Evolutionary conservation across 2,797 vertebrate species (phyloP).

Genomic region (Acipenser oxyrinchus): DNA sequence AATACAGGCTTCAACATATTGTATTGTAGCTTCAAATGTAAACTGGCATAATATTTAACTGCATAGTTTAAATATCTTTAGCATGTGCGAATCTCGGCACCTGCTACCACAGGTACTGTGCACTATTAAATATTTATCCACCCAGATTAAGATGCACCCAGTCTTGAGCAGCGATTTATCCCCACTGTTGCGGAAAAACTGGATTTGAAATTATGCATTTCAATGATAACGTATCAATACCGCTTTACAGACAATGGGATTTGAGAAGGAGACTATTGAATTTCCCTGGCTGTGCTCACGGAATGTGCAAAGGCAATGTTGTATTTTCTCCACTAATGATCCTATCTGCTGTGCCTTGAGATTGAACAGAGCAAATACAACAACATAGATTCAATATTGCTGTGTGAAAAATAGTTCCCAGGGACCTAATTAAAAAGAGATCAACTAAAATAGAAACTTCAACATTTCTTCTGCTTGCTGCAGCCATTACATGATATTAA

Average conservation of each 20-base stretch:
- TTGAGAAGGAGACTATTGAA: neutral
- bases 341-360: conserved; percentile 3
- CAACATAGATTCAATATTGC: conserved; percentile 4
- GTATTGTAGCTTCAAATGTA: too few species aligned
- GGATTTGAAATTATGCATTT: neutral
- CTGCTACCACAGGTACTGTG: too few species aligned
- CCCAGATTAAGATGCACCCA: too few species aligned
- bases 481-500: neutral
- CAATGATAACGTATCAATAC: neutral
- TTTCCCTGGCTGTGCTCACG: neutral
- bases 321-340: conserved; percentile 7
- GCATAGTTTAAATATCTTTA: too few species aligned
- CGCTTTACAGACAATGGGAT: neutral
- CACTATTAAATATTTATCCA: too few species aligned
- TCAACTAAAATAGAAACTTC: neutral
- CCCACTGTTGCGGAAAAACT: neutral
- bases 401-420: conserved; percentile 10
- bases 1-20: too few species aligned
- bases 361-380: neutral
- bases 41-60: too few species aligned
- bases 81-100: too few species aligned
- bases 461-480: neutral
- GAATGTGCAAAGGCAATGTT: neutral
- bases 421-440: conserved; percentile 13
- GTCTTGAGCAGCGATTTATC: neutral